Evolutionary conservation across 2,113 vertebrate species (phyloP), one percentile per base, ranked within the genome.

Genomic region (Anser brachyrhynchus): DNA sequence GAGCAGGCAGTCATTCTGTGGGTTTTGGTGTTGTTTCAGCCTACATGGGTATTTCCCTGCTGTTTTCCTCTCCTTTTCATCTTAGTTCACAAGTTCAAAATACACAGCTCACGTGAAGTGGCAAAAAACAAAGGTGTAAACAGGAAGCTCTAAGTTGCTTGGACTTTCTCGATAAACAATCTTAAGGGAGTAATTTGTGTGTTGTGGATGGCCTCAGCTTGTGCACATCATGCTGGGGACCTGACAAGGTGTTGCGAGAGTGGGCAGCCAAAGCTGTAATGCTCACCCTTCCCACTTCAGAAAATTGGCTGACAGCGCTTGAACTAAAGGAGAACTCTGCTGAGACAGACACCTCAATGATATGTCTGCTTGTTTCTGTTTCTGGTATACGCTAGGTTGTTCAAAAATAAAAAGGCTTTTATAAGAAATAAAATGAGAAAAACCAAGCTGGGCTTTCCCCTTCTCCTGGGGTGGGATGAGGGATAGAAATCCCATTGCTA

Each of bases 361-460:
- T 51, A 26, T 2, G 15, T 4, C 61, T 28, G 35, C 16, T 79
- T 65, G 35, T 72, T 72, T 75, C 84, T 75, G 55, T 64, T 51
- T 21, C 0, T 2, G 22, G 20, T 8, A 2, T 51, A 33, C 13
- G 15, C 13, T 1, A 3, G 17, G 28, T n/a, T 79, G 49, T 55
- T 89, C n/a, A 71, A 92, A 94, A 88, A 5, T 25, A 74, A 11
- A 8, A 9, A 3, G 25, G 1, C 1, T 44, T 67, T 54, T 64
- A 33, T 20, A 25, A 58, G 28, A 29, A 74, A 52, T 25, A 49
- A 59, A 69, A 49, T 17, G 29, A 39, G 49, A 49, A 58, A 72
- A 7, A 21, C 52, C 52, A 61, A 64, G 19, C 26, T 79, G 49
- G 44, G 54, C 61, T 82, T 72, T 87, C 22, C 29, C 13, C 26